Conservation (phyloP, 1,140 invertebrate genomes). For the Scaptomyza pallida region DNA sequence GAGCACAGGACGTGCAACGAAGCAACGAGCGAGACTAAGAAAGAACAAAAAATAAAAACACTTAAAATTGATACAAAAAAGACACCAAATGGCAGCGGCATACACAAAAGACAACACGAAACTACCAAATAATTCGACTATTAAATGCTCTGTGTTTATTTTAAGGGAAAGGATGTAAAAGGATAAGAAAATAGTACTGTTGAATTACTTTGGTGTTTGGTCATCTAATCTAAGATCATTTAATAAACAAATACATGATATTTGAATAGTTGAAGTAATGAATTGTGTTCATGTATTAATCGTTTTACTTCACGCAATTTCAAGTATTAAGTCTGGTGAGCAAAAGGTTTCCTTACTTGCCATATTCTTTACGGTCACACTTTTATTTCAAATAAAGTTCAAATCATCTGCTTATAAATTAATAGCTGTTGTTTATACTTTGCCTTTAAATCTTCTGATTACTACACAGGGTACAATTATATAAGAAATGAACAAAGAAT, state of each 20-base stretch:
- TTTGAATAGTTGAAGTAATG: no score
- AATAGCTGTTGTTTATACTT: not conserved
- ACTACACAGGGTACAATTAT: conserved; percentile 5
- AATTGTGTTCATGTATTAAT: no score
- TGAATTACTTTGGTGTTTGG: no score
- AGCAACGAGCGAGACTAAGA: conserved; percentile 29
- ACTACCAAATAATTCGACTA: not conserved
- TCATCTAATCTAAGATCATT: no score
- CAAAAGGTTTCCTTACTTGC: no score
- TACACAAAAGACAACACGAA: conserved; percentile 12
- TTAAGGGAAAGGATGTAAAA: not conserved
- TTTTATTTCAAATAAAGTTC: no score
- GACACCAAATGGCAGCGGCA: conserved; percentile 24
- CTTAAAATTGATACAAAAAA: conserved; percentile 73
- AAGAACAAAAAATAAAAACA: conserved; percentile 54
- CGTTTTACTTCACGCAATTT: no score
- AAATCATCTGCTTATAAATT: not conserved
- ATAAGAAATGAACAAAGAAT: conserved; percentile 28
- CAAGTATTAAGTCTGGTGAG: no score
- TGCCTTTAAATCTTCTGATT: not conserved
- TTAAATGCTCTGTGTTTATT: not conserved
- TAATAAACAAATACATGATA: no score
- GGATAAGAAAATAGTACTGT: no score
- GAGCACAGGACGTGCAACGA: conserved; percentile 53
- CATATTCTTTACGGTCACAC: no score